Percentiles rank a stretch among this genome's conserved stretches.
Conservation (phyloP, 2,797 vertebrate species). For the Brotula barbata region DNA sequence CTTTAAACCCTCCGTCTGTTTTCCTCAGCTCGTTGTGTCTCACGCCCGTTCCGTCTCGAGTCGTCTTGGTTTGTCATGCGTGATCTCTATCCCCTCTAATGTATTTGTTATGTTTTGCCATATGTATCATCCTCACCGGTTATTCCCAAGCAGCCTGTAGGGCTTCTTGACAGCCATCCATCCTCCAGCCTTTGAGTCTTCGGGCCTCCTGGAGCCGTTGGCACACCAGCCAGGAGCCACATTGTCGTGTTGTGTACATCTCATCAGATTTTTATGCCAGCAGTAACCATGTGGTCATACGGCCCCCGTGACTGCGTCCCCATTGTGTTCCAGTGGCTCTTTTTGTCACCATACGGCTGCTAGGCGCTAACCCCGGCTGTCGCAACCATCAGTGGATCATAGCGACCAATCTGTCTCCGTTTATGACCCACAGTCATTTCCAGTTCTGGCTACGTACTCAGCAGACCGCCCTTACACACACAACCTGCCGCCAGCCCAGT, state of each 20-base stretch:
- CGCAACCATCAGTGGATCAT: slow-evolving; percentile 52
- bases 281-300: slow-evolving; percentile 62
- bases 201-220: slow-evolving; percentile 49
- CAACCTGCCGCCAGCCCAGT: slow-evolving; percentile 54
- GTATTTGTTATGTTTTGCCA: slow-evolving; percentile 39
- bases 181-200: slow-evolving; percentile 58
- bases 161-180: slow-evolving; percentile 40
- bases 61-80: slow-evolving; percentile 28
- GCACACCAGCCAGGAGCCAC: slow-evolving; percentile 45
- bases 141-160: slow-evolving; percentile 37
- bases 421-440: slow-evolving; percentile 55
- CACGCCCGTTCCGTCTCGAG: slow-evolving; percentile 3
- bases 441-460: slow-evolving; percentile 45
- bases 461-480: slow-evolving; percentile 48
- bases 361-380: slow-evolving; percentile 69
- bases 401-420: slow-evolving; percentile 66
- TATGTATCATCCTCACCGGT: slow-evolving; percentile 51
- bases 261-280: slow-evolving; percentile 50
- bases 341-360: slow-evolving; percentile 65
- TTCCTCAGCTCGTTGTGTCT: slow-evolving; percentile 7
- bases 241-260: slow-evolving; percentile 44
- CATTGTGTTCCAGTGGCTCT: slow-evolving; percentile 52
- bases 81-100: slow-evolving; percentile 5
- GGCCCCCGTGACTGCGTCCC: slow-evolving; percentile 56
- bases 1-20: slow-evolving; percentile 1